These are phyloP conservation scores for Drosophila funebris DNA, from an alignment of 1,140 invertebrate species.

Conservation along the genomic window DNA sequence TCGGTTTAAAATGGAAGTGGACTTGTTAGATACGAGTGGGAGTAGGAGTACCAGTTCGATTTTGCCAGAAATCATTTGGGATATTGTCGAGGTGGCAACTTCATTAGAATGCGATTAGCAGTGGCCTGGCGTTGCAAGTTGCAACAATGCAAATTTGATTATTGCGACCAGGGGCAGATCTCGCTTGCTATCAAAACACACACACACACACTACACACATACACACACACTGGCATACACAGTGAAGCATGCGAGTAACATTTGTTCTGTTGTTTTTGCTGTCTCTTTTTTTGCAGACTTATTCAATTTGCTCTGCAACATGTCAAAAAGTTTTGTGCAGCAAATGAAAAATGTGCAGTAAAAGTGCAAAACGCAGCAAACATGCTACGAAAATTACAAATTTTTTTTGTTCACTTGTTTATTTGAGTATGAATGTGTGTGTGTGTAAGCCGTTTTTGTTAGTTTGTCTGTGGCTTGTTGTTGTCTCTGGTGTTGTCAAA, in stretches of 20 bases:
- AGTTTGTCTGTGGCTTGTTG: constrained; percentile 73
- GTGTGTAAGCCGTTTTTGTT: constrained; percentile 52
- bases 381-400: constrained; percentile 76
- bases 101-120: constrained; percentile 53
- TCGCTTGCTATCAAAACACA: not conserved
- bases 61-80: constrained; percentile 17
- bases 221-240: not conserved
- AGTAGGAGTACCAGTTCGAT: no score
- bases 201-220: no score
- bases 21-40: no score
- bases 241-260: constrained; percentile 25
- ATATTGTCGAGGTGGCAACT: constrained; percentile 21
- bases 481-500: constrained; percentile 75
- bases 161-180: constrained; percentile 41
- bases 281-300: constrained; percentile 60
- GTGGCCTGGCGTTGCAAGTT: not conserved
- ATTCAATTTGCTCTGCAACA: constrained; percentile 81
- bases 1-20: not conserved
- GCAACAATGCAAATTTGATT: constrained; percentile 64
- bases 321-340: constrained; percentile 76
- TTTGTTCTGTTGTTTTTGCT: constrained; percentile 66
- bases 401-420: constrained; percentile 39
- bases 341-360: constrained; percentile 77
- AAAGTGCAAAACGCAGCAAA: constrained; percentile 81
- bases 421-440: constrained; percentile 23